Base-by-base conservation (phyloP, 2,888 invertebrate genomes). In the Cantharis nigra region DNA sequence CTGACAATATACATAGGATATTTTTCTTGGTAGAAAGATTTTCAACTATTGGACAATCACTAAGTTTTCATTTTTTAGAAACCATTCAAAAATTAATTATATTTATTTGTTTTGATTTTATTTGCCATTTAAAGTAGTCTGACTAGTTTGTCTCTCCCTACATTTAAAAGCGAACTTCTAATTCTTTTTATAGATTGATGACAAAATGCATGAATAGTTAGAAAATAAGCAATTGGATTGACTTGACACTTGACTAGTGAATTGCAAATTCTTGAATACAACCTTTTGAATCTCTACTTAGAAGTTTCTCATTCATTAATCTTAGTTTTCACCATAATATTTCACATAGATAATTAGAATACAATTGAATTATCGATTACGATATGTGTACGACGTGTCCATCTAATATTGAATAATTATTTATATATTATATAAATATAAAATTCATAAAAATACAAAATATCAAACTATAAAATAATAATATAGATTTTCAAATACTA, bases 151-250 rank as follows among this genome's bases (percentile, higher is more conserved):
- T 67, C 11, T 3, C 3, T 67, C 65, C 7, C 65, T 67, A 7
- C 9, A 49, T 49, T 49, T 49, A 7, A n/a, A 2, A n/a, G 1
- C n/a, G 49, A 2, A 49, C 49, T 7, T 49, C n/a, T 76, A 80
- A 79, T 82, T 79, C 79, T 80, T 82, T 80, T 80, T 76, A 78
- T 80, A 82, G 82, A 82, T 81, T 82, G 81, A 82, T 82, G 81
- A 78, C 75, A 70, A 70, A 76, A 74, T 75, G 71, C 64, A 23
- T 72, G 69, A 78, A 79, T 80, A 76, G 71, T 70, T 72, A 67
- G 79, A 78, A 78, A 81, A 80, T 77, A 78, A 80, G 80, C 80
- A 79, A 80, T 81, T 81, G 77, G 78, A 80, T 79, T 79, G 79
- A 79, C 80, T 80, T 81, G 82, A 81, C 82, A 80, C 79, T 82